Evolutionary conservation across 1,140 invertebrate genomes (phyloP).

Genomic region (Musca vetustissima): DNA sequence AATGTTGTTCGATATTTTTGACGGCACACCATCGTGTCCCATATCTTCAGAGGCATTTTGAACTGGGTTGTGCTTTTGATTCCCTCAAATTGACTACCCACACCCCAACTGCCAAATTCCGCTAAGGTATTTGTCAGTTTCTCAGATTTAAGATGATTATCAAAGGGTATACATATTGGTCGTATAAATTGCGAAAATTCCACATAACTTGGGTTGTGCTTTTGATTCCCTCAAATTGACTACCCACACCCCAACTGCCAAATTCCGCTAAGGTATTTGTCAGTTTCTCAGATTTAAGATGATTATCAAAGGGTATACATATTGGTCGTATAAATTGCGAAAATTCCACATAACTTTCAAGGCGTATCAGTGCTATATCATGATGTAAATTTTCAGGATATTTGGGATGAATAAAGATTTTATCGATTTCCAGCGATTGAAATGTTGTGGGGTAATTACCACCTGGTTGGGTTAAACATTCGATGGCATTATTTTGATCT

Average conservation of each 20-base stretch:
- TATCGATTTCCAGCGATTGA: no score
- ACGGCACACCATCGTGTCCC: constrained; percentile 26
- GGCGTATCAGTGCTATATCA: no score
- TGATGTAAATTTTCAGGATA: no score
- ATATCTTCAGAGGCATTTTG: constrained; percentile 37
- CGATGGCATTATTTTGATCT: no score
- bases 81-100: constrained; percentile 62
- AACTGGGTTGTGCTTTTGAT: constrained; percentile 47
- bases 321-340: constrained; percentile 70
- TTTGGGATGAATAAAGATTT: no score
- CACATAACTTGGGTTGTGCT: no score
- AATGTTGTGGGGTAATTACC: no score
- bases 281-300: constrained; percentile 53
- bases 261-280: constrained; percentile 63
- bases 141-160: constrained; percentile 41
- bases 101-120: constrained; percentile 81
- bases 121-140: constrained; percentile 59
- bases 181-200: constrained; percentile 63
- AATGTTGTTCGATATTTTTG: background rate
- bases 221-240: constrained; percentile 55
- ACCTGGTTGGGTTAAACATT: no score
- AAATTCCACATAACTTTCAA: no score
- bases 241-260: constrained; percentile 81
- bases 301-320: constrained; percentile 66
- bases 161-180: constrained; percentile 77